Percentiles rank a stretch among this genome's conserved stretches.
These are phyloP conservation scores for Montipora capricornis DNA, from an alignment of 64 coral and sea anemone species.

Conservation along the genomic window DNA sequence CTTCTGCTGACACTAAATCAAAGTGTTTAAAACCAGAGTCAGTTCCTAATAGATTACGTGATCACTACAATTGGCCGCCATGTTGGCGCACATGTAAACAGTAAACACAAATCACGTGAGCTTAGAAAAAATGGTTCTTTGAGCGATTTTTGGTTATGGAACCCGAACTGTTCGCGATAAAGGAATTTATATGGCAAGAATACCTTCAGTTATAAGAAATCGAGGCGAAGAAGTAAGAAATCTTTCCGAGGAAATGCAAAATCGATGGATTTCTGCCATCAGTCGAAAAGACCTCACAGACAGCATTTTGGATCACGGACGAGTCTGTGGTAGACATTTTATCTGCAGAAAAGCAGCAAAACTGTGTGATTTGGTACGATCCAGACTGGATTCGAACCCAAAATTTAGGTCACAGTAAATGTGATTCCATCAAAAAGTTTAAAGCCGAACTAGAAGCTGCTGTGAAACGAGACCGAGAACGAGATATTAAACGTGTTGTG, in stretches of 20 bases:
- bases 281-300: conserved; percentile 57
- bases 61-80: no score
- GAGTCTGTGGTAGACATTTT: conserved; percentile 52
- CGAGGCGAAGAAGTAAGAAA: neutral
- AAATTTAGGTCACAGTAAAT: conserved; percentile 63
- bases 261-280: conserved; percentile 61
- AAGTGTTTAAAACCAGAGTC: no score
- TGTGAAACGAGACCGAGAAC: conserved; percentile 23
- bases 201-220: neutral
- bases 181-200: neutral
- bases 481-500: conserved; percentile 9
- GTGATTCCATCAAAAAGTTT: conserved; percentile 36
- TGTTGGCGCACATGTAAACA: no score
- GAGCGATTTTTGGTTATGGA: no score
- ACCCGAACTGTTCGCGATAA: no score
- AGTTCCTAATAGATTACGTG: no score
- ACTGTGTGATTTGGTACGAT: conserved; percentile 19
- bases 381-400: conserved; percentile 52
- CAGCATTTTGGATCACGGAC: conserved; percentile 26
- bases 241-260: conserved; percentile 7
- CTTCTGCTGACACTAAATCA: no score
- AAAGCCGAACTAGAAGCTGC: conserved; percentile 40
- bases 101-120: no score
- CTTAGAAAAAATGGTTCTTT: no score
- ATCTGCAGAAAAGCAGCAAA: conserved; percentile 21